Base-by-base conservation (phyloP, 2,888 invertebrate genomes). In the Acanthosoma haemorrhoidale region DNA sequence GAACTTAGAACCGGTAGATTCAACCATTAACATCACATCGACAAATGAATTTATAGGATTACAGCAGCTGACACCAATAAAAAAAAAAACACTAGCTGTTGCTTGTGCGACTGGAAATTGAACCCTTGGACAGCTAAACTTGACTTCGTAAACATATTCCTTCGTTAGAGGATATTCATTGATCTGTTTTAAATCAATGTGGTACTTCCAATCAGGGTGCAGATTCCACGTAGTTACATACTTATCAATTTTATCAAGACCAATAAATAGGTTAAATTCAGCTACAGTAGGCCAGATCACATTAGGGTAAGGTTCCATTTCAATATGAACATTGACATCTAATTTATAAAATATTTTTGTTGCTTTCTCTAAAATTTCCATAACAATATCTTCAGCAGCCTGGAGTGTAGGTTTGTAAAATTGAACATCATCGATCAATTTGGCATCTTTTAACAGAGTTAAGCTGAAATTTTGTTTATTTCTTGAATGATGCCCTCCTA, bases 71-170 rank as follows among this genome's bases (percentile, higher is more conserved):
- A 67, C 34, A 6, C 31, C 21, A 21, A 57, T 29, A 13, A 41
- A 67, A 31, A 67, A 67, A 34, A 18, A 67, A 9, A 67, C 57
- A 11, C 51, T 57, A 36, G 57, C 67, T 6, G 67, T 57, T 21
- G 67, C 67, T 34, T 67, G 67, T 8, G 67, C 51, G 1, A 67
- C 67, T 6, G 67, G 67, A 25, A 67, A 67, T 21, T 67, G 3
- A 3, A 18, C 13, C 8, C 51, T 57, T 4, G 67, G 67, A n/a
- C 57, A 67, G 21, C 51, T 57, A 34, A 67, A 67, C 13, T 67
- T 57, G 11, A 57, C 67, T 34, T 67, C 67, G 16, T 34, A 67
- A n/a, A 67, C 21, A 29, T 67, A 67, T 34, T 67, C 67, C 13
- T 29, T 67, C 3, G 21, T 39, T 34, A 57, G 36, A n/a, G 51